A percentile compares a stretch with the other conserved stretches of the same genome.
Conservation (phyloP, 2,888 invertebrate species). For the Mesorhabditis belari region DNA sequence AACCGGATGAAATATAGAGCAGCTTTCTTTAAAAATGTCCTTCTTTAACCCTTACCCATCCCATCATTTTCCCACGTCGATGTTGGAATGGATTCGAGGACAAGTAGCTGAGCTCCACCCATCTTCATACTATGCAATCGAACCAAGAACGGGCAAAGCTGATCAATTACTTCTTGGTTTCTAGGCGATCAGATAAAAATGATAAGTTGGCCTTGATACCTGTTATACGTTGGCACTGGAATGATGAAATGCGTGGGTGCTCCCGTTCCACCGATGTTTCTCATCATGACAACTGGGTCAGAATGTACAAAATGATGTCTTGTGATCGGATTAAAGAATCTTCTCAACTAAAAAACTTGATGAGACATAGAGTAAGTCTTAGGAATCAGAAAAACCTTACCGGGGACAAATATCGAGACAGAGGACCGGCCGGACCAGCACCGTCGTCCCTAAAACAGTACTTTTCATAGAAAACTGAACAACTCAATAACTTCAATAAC, state of each 20-base stretch:
- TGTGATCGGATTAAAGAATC: not conserved
- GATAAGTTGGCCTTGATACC: not conserved
- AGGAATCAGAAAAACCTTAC: not conserved
- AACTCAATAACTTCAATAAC: no score
- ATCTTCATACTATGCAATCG: not conserved
- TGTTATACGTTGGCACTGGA: not conserved
- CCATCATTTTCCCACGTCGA: not conserved
- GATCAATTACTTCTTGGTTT: not conserved
- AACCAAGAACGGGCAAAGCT: not conserved
- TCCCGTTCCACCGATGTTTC: not conserved
- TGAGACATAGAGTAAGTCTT: not conserved
- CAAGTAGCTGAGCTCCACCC: not conserved
- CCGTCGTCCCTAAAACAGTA: not conserved
- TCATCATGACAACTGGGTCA: not conserved
- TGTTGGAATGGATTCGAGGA: not conserved
- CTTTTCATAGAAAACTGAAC: not conserved
- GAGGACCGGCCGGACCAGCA: not conserved
- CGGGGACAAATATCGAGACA: not conserved
- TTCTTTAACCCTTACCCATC: not conserved
- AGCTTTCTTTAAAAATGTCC: no score
- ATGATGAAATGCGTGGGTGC: not conserved
- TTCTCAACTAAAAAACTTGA: not conserved
- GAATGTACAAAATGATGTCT: not conserved
- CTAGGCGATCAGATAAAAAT: not conserved
- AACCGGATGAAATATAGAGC: no score